phyloP scores from a whole-genome alignment of 2,888 invertebrate genomes.

The Willowsia nigromaculata region DNA sequence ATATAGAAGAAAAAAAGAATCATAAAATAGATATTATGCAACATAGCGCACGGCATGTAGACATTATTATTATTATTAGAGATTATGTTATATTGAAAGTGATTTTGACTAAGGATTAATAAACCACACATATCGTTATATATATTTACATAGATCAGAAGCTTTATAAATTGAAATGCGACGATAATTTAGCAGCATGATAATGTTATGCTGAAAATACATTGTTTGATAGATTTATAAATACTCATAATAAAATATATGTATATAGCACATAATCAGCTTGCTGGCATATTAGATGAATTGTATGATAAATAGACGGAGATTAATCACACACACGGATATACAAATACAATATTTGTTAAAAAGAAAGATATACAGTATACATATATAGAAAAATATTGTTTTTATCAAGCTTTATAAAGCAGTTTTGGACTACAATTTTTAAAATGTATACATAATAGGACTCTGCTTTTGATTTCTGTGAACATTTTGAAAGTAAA shows the following conservation, averaged over 20 bases:
- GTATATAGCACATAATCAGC: conserved; percentile 33
- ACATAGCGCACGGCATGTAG: background rate
- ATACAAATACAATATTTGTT: background rate
- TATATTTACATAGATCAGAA: background rate
- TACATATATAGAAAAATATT: background rate
- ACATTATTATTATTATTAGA: background rate
- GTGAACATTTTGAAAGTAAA: conserved; percentile 18
- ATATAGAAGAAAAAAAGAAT: background rate
- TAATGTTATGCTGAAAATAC: conserved; percentile 1
- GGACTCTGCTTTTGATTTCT: conserved; percentile 11
- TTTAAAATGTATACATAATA: background rate
- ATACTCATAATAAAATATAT: background rate
- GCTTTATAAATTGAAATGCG: background rate
- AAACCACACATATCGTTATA: background rate
- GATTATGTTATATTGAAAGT: conserved; percentile 16
- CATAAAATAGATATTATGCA: background rate
- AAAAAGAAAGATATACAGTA: background rate
- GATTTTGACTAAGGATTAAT: background rate
- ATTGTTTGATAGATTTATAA: background rate
- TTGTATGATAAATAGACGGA: conserved; percentile 5
- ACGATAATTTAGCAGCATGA: background rate
- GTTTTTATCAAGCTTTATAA: conserved; percentile 34
- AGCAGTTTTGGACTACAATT: conserved; percentile 34
- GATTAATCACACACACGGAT: conserved; percentile 56
- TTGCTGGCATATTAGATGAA: conserved; percentile 22